A percentile compares a stretch with the other conserved stretches of the same genome.
phyloP scores from a whole-genome alignment of 2,888 invertebrate genomes.

The Muschampia plurimacula region DNA sequence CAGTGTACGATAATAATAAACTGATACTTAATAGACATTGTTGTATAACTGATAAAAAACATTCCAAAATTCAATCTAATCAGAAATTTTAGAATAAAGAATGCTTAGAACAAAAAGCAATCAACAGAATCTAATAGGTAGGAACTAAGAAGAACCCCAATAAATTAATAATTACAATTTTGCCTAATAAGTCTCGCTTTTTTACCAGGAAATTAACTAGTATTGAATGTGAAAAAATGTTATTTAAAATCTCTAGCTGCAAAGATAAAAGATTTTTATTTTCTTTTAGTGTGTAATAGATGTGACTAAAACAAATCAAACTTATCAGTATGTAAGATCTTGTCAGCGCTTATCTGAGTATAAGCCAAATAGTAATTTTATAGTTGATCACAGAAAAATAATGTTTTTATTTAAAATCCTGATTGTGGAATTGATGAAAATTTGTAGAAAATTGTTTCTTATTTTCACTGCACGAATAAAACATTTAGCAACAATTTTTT shows the following conservation, averaged over 20 bases:
- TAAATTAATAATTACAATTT: slow-evolving; percentile 8
- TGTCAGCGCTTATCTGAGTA: not conserved
- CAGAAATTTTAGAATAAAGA: not conserved
- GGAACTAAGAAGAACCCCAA: not conserved
- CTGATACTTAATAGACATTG: not conserved
- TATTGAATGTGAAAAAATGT: not conserved
- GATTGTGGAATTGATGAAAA: slow-evolving; percentile 64
- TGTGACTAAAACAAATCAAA: not conserved
- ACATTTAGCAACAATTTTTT: slow-evolving; percentile 51
- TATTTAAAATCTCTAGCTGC: not conserved
- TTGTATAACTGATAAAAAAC: not conserved
- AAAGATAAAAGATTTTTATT: not conserved
- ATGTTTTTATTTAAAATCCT: slow-evolving; percentile 48
- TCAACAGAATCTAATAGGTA: not conserved
- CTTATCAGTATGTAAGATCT: not conserved
- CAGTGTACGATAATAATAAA: slow-evolving; percentile 10
- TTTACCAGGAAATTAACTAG: not conserved
- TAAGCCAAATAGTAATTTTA: not conserved
- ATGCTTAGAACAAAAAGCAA: not conserved
- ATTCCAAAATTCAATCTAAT: not conserved
- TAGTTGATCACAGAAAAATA: not conserved
- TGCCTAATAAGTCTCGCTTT: slow-evolving; percentile 9
- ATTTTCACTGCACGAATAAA: slow-evolving; percentile 69
- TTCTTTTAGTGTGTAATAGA: not conserved
- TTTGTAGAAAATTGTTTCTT: slow-evolving; percentile 43